A percentile compares a stretch with the other conserved stretches of the same genome.
phyloP scores from a whole-genome alignment of 2,888 invertebrate genomes.

The Tenodera sinensis region DNA sequence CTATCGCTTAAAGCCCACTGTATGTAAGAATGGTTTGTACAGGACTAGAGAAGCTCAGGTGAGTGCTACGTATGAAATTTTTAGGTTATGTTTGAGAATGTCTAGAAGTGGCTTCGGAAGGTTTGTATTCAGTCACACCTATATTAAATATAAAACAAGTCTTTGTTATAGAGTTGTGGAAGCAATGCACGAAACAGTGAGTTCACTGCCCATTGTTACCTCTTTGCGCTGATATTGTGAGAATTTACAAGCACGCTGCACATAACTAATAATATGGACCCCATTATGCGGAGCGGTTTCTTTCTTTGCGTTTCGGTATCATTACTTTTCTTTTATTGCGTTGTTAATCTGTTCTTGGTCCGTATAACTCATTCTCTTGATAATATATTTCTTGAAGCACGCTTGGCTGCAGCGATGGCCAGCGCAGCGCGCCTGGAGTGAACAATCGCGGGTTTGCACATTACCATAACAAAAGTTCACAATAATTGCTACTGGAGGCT shows the following conservation, averaged over 20 bases:
- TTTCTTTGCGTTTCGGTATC: not conserved
- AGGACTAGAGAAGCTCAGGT: too few relatives aligned
- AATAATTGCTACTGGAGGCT: not conserved
- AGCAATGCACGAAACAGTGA: too few relatives aligned
- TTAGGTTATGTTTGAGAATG: too few relatives aligned
- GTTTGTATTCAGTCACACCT: too few relatives aligned
- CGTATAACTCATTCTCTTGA: not conserved
- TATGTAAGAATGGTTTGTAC: too few relatives aligned
- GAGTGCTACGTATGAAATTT: too few relatives aligned
- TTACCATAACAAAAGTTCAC: slow-evolving; percentile 12
- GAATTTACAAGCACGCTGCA: not conserved
- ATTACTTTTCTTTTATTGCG: not conserved
- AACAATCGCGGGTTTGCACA: not conserved
- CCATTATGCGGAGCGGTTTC: not conserved
- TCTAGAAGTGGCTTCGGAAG: too few relatives aligned
- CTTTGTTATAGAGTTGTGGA: too few relatives aligned
- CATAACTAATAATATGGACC: not conserved
- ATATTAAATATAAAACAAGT: too few relatives aligned
- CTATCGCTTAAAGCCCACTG: too few relatives aligned
- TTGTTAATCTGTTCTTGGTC: slow-evolving; percentile 8
- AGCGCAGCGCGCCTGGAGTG: not conserved
- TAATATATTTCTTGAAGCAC: not conserved
- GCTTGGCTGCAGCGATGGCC: not conserved
- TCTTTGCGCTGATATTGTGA: too few relatives aligned
- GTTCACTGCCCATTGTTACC: too few relatives aligned